These are phyloP conservation scores for Echinometra lucunter DNA, from an alignment of 53 echinoderm and acorn worm genomes.

Conservation along the genomic window DNA sequence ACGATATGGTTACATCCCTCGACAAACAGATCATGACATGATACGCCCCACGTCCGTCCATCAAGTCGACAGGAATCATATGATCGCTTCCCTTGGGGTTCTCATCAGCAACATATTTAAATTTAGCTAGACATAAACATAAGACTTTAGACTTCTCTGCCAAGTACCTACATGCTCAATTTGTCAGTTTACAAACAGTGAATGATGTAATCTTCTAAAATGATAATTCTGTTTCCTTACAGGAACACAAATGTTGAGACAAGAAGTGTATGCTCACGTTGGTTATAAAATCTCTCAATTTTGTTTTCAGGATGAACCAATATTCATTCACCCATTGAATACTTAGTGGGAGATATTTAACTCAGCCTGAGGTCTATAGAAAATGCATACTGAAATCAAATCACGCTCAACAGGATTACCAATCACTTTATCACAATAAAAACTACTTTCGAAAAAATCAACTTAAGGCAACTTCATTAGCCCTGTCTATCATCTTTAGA, in stretches of 20 bases:
- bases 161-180: background rate
- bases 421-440: no score
- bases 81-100: slow-evolving; percentile 11
- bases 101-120: slow-evolving; percentile 25
- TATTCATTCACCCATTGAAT: no score
- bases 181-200: background rate
- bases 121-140: slow-evolving; percentile 33
- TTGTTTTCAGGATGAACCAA: no score
- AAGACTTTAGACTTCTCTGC: background rate
- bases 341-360: no score
- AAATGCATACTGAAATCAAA: no score
- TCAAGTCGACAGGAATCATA: background rate
- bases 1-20: slow-evolving; percentile 47
- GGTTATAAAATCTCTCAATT: no score
- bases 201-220: background rate
- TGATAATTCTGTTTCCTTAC: background rate
- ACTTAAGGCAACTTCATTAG: no score
- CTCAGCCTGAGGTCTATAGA: no score
- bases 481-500: no score
- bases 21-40: slow-evolving; percentile 34
- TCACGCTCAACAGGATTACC: no score
- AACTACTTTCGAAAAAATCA: no score
- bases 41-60: slow-evolving; percentile 13
- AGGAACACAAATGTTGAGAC: background rate
- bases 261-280: background rate